Evolutionary conservation across 2,113 vertebrate genomes (phyloP), one percentile per base, ranked within the genome.

Genomic region (Antechinus flavipes): DNA sequence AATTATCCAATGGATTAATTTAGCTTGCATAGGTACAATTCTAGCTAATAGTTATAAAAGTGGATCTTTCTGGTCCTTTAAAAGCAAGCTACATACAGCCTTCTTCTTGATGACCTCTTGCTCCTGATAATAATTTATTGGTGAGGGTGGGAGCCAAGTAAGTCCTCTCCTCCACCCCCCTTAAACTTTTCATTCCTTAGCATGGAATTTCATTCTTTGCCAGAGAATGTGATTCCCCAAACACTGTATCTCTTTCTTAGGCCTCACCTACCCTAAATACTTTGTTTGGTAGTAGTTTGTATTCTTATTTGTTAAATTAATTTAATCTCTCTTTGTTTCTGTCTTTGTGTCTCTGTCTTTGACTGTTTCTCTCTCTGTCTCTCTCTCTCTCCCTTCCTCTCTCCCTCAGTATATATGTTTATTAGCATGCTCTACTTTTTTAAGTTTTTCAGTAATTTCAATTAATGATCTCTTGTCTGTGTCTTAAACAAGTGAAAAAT

Each of bases 1-100:
- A 96, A 96, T 96, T 94, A 96, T 84, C 91, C 55, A 25, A 56
- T 54, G 89, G 90, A 96, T 97, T 98, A 97, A 98, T 96, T 97
- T 95, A 94, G 93, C 35, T 96, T 93, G 68, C 89, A 54, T 94
- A 96, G 35, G 92, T 96, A 42, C 12, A 84, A 30, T 55, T 61
- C n/a, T 30, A 42, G 47, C 92, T 97, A 54, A 91, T 52, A 47
- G 50, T 94, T 96, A 54, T 91, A 92, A 84, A 96, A 89, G 46
- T 49, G 49, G 49, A 49, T 49, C 5, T 94, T 0, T 91, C 35
- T 12, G 68, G 92, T 92, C 90, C 56, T 94, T 90, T 27, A 53
- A 89, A 91, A 93, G 68, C 23, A 49, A 94, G 7, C 58, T 0
- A 0, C 93, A 90, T 42, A 42, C 42, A 42, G 92, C 95, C 89